Base-by-base conservation (phyloP, 2,888 invertebrate genomes). In the Mermis nigrescens region DNA sequence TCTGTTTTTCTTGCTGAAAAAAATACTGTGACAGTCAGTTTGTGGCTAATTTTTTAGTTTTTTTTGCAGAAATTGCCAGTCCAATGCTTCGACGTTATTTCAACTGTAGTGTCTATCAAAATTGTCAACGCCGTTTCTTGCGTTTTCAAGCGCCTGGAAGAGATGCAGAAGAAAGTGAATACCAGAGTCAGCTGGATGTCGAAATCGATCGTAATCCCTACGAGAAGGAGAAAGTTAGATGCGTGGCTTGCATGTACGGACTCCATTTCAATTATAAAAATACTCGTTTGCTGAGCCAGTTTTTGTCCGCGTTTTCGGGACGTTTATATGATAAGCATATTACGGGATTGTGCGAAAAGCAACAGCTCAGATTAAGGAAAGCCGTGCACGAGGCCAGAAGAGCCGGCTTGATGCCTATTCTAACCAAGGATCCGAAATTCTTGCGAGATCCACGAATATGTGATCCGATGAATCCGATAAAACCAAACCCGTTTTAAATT, bases 271-370 rank as follows among this genome's bases (percentile, higher is more conserved):
- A 71, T 60, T 72, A 71, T 60, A 71, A 78, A 75, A 98, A 98
- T 75, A 82, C 83, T 0, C 82, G 86, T 66, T 75, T 98, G 2
- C 75, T 98, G 2, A 88, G 90, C 0, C 94, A 95, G 73, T 98
- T 98, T 74, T 85, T 94, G 70, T 95, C 94, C 32, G 84, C 88
- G 0, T 89, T 85, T 71, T 94, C 95, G 0, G 95, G 95, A 0
- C 80, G 83, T 64, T 81, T 92, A 62, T 95, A 92, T 72, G 88
- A 86, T 0, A 80, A 84, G 58, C 86, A 94, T 68, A 86, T 95
- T 48, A 98, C 95, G 2, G 90, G 95, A 0, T 45, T 61, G 7
- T 61, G 61, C 29, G 32, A 55, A 22, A 2, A 53, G 1, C 59
- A 62, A 27, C 58, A 62, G n/a, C 19, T 2, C 3, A 31, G 31